phyloP scores from a whole-genome alignment of 2,113 vertebrate species.

The Sylvilagus bachmani region DNA sequence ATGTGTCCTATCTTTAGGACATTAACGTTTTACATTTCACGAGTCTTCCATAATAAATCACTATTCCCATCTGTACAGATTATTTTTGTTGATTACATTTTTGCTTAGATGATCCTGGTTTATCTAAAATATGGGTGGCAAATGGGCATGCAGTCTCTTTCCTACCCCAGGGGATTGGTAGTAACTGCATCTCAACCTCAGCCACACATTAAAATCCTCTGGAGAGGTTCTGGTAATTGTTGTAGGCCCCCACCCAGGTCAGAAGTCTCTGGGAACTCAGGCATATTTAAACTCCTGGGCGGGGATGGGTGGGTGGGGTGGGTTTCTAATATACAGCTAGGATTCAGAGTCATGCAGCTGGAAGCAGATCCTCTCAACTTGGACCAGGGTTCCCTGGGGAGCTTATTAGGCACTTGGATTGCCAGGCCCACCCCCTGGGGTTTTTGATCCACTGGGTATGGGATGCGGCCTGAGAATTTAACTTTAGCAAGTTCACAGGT shows the following conservation, averaged over 20 bases:
- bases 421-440: neutral
- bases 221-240: neutral
- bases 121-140: neutral
- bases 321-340: neutral
- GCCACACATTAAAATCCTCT: neutral
- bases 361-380: neutral
- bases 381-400: neutral
- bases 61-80: neutral
- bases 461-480: neutral
- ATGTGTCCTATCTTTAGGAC: neutral
- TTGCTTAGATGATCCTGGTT: constrained; percentile 6
- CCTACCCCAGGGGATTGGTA: neutral
- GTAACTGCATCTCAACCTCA: neutral
- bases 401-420: neutral
- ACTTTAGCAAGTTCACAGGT: neutral
- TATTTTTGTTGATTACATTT: constrained; percentile 14
- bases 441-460: neutral
- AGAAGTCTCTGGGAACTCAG: neutral
- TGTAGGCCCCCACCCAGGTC: neutral
- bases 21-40: constrained; percentile 9
- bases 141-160: neutral
- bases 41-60: neutral
- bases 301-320: no score
- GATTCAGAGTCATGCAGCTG: neutral
- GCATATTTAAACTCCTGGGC: neutral